Conservation (phyloP, 2,113 vertebrate genomes). For the Neofelis nebulosa region DNA sequence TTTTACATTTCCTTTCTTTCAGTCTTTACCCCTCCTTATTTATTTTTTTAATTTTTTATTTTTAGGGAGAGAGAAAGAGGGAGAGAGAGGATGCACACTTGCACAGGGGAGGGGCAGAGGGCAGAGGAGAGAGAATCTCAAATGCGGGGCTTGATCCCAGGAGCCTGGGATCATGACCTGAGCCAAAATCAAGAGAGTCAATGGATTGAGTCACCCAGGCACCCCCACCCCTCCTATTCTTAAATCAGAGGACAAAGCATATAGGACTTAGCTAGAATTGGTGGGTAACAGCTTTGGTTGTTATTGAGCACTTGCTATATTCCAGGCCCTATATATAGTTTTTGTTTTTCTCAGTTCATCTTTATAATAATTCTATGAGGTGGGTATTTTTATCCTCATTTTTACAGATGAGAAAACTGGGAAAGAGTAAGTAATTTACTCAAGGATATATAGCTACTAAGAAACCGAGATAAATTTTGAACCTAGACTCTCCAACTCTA, state of each 20-base stretch:
- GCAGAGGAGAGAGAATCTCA: no score
- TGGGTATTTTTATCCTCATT: slow-evolving; percentile 4
- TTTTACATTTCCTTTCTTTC: neutral
- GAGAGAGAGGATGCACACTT: no score
- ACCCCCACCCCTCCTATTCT: neutral
- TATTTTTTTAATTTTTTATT: no score
- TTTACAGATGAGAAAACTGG: slow-evolving; percentile 26
- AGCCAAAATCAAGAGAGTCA: no score
- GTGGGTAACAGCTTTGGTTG: neutral
- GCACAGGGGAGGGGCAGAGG: no score
- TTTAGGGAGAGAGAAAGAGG: no score
- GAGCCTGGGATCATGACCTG: no score
- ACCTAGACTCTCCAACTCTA: neutral
- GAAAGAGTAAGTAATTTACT: neutral
- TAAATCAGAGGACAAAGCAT: slow-evolving; percentile 30
- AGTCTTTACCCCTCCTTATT: neutral
- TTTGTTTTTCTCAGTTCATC: neutral
- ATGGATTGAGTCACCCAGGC: no score
- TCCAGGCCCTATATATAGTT: neutral
- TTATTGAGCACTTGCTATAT: neutral
- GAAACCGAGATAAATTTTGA: slow-evolving; percentile 29
- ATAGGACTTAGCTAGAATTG: neutral
- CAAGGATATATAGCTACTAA: neutral
- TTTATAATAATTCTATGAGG: neutral
- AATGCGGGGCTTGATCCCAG: no score